phyloP scores from a whole-genome alignment of 2,888 invertebrate species.

The Fissipunctia ypsillon region DNA sequence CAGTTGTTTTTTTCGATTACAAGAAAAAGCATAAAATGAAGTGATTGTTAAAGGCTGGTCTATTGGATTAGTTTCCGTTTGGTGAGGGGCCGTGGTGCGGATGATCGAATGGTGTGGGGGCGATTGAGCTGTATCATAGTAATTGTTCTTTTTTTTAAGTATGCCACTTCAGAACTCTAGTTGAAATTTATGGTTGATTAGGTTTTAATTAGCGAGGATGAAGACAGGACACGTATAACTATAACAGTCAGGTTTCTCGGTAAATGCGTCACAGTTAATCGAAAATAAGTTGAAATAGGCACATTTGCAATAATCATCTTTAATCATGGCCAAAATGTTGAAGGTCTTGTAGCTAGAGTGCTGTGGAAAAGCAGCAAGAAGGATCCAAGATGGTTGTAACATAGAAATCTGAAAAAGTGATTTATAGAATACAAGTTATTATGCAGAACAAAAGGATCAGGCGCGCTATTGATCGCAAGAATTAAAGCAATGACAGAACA shows the following conservation, averaged over 20 bases:
- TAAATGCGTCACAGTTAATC: not conserved
- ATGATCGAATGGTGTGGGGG: conserved; percentile 29
- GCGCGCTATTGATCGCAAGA: not conserved
- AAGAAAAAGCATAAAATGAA: conserved; percentile 86
- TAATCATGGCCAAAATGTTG: not conserved
- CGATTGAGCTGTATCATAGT: conserved; percentile 17
- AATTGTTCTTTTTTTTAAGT: not conserved
- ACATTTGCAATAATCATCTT: not conserved
- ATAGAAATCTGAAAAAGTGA: not conserved
- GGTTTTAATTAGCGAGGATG: not conserved
- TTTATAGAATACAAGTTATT: not conserved
- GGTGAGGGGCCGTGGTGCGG: conserved; percentile 39
- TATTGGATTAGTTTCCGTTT: conserved; percentile 81
- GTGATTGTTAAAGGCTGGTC: conserved; percentile 75
- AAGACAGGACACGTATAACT: not conserved
- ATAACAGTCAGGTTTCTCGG: not conserved
- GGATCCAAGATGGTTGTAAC: not conserved
- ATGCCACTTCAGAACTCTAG: not conserved
- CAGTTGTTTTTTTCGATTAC: conserved; percentile 80
- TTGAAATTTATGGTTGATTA: not conserved
- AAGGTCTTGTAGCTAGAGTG: not conserved
- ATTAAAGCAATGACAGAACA: not conserved
- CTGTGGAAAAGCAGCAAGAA: not conserved
- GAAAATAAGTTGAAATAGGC: not conserved
- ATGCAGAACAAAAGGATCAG: not conserved